Percentiles rank a stretch among this genome's conserved stretches.
Conservation (phyloP, 2,888 invertebrate species). For the Cantharis flavilabris region DNA sequence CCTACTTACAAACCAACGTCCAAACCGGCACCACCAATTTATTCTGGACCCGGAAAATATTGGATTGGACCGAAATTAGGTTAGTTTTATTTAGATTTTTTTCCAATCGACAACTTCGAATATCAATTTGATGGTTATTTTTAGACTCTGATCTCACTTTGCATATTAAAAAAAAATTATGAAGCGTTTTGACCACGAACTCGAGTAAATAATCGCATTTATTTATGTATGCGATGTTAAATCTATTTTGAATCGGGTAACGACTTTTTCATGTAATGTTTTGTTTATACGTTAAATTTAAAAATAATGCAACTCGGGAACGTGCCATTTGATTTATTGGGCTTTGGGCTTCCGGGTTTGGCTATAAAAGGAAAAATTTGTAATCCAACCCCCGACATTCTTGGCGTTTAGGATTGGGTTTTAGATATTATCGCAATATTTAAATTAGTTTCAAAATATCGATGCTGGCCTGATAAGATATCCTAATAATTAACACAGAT, state of each 20-base stretch:
- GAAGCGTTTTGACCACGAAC: background rate
- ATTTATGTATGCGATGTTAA: background rate
- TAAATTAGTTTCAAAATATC: background rate
- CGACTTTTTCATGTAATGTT: background rate
- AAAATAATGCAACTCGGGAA: background rate
- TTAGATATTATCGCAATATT: background rate
- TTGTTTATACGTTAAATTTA: background rate
- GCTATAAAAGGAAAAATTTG: background rate
- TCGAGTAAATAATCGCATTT: background rate
- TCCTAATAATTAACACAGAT: background rate
- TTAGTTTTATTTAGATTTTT: conserved; percentile 11
- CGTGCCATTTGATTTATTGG: background rate
- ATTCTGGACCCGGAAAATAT: conserved; percentile 25
- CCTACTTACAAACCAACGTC: background rate
- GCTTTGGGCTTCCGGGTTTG: background rate
- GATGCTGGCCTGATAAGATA: background rate
- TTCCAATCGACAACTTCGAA: background rate
- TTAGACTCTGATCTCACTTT: background rate
- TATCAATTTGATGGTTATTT: background rate
- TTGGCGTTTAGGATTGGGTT: background rate
- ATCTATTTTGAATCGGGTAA: background rate
- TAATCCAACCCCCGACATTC: background rate
- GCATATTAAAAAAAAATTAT: background rate
- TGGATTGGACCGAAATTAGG: conserved; percentile 30
- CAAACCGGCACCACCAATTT: conserved; percentile 24